Conservation (phyloP, 2,888 invertebrate species). For the Polydrusus cervinus region DNA sequence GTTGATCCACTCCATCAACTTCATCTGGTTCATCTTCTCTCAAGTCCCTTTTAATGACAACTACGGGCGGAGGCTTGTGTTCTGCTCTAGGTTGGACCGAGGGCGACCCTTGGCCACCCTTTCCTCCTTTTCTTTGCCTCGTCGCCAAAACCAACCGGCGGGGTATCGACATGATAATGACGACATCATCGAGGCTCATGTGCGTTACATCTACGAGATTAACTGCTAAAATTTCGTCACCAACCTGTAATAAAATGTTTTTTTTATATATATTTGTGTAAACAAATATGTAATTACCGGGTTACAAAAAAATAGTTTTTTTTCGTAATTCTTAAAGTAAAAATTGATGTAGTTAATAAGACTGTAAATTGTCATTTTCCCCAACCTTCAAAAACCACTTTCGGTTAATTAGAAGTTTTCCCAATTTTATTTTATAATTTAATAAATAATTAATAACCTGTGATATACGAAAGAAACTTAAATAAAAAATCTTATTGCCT, state of each 20-base stretch:
- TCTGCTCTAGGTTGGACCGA: conserved; percentile 81
- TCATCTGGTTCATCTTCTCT: conserved; percentile 87
- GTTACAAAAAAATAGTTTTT: too few relatives aligned
- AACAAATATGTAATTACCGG: not conserved
- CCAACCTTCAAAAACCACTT: too few relatives aligned
- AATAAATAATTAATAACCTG: too few relatives aligned
- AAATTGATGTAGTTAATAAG: too few relatives aligned
- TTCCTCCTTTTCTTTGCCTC: conserved; percentile 84
- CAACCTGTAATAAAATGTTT: conserved; percentile 78
- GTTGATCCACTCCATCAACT: conserved; percentile 73
- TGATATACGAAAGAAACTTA: too few relatives aligned
- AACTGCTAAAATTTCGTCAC: conserved; percentile 98
- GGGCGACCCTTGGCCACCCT: conserved; percentile 72
- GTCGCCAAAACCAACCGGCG: conserved; percentile 95
- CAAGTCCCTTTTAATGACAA: conserved; percentile 91
- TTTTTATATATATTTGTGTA: not conserved
- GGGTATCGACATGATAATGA: conserved; percentile 99
- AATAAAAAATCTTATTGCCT: too few relatives aligned
- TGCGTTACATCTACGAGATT: conserved; percentile 98
- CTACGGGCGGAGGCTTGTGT: conserved; percentile 92
- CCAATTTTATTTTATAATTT: too few relatives aligned
- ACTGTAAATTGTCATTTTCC: too few relatives aligned
- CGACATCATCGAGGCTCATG: conserved; percentile 99
- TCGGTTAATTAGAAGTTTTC: too few relatives aligned
- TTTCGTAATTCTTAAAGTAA: too few relatives aligned